Percentiles rank a stretch among this genome's conserved stretches.
These are phyloP conservation scores for Otus sunia DNA, from an alignment of 2,113 vertebrate genomes.

Conservation along the genomic window DNA sequence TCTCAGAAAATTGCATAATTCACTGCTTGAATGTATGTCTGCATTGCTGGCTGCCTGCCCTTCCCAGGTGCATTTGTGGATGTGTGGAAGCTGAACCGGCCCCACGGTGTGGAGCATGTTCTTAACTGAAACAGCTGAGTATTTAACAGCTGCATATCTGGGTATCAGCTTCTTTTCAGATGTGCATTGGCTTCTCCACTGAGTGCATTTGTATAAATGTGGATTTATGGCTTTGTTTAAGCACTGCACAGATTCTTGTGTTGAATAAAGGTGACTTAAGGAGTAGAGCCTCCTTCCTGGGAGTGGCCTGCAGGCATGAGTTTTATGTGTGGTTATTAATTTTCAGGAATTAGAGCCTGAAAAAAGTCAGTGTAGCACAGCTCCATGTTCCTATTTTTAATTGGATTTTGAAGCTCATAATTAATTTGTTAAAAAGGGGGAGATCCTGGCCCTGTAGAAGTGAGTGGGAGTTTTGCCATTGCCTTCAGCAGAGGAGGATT, in stretches of 20 bases:
- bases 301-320: background rate
- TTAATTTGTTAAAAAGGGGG: slow-evolving; percentile 35
- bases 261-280: background rate
- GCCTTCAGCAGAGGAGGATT: slow-evolving; percentile 28
- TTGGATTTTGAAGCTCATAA: slow-evolving; percentile 48
- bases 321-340: slow-evolving; percentile 3
- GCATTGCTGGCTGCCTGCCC: background rate
- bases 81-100: background rate
- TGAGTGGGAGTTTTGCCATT: slow-evolving; percentile 34
- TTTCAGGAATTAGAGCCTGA: slow-evolving; percentile 3
- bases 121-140: background rate
- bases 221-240: background rate
- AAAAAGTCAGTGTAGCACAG: slow-evolving; percentile 3
- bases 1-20: background rate
- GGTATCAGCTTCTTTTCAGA: background rate
- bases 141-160: background rate
- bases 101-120: background rate
- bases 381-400: slow-evolving; percentile 1
- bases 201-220: background rate
- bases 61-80: background rate
- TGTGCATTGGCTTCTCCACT: background rate
- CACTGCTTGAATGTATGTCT: background rate
- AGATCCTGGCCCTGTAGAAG: background rate
- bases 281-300: background rate
- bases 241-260: background rate